A percentile compares a stretch with the other conserved stretches of the same genome.
phyloP scores from a whole-genome alignment of 1,140 invertebrate species.

The honey bee (Apis mellifera) region Amel_HAv3.1 CM009944.2:6460501-6461000 shows the following conservation, averaged over 20 bases:
- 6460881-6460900: too few relatives aligned
- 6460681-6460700: not conserved
- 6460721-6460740: slow-evolving; percentile 16
- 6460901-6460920: not conserved
- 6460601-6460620: slow-evolving; percentile 30
- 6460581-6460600: not conserved
- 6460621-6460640: not conserved
- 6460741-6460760: slow-evolving; percentile 33
- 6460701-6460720: not conserved
- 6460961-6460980: not conserved
- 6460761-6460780: slow-evolving; percentile 45
- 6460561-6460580: not conserved
- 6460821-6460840: slow-evolving; percentile 73
- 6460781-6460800: slow-evolving; percentile 24
- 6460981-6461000: not conserved
- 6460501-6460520: too few relatives aligned
- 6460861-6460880: not conserved
- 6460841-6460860: slow-evolving; percentile 74
- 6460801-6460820: slow-evolving; percentile 69
- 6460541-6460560: not conserved
- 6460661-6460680: slow-evolving; percentile 19
- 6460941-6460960: not conserved
- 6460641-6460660: slow-evolving; percentile 16
- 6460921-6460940: not conserved
- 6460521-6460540: slow-evolving; percentile 19